Percentiles rank a stretch among this genome's conserved stretches.
Conservation (phyloP, 2,113 vertebrate genomes). For the Vidua macroura region DNA sequence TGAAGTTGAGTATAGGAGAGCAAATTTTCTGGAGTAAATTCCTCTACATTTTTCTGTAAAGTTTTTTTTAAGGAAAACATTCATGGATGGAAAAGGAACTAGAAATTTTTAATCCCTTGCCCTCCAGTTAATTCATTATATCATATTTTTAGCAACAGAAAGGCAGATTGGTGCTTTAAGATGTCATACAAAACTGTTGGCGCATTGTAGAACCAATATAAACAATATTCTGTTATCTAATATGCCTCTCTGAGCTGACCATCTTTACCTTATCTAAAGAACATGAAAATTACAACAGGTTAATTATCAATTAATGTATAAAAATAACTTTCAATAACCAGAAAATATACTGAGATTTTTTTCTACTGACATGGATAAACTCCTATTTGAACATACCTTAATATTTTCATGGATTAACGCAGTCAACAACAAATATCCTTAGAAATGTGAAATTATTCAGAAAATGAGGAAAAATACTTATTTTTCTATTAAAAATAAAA, state of each 20-base stretch:
- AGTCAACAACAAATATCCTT: background rate
- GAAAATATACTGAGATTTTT: background rate
- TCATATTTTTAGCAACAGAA: background rate
- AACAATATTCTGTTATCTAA: background rate
- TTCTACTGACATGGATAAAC: background rate
- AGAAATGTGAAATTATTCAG: background rate
- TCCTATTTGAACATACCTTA: background rate
- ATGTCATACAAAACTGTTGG: background rate
- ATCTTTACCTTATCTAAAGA: background rate
- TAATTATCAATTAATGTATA: background rate
- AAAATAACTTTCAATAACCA: background rate
- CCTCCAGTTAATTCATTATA: background rate
- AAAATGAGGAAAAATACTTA: background rate
- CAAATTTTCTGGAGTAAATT: background rate
- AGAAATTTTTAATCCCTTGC: background rate
- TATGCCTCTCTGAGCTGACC: background rate
- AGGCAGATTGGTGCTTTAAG: background rate
- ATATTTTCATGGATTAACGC: background rate
- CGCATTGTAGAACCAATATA: background rate
- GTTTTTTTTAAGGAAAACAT: background rate
- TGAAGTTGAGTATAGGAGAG: background rate
- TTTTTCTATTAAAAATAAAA: background rate
- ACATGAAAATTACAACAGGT: background rate
- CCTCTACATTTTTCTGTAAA: background rate
- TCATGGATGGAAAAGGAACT: background rate